Evolutionary conservation across 2,888 invertebrate genomes (phyloP), one percentile per base, ranked within the genome.

Genomic region (Leptinotarsa tumamoca): DNA sequence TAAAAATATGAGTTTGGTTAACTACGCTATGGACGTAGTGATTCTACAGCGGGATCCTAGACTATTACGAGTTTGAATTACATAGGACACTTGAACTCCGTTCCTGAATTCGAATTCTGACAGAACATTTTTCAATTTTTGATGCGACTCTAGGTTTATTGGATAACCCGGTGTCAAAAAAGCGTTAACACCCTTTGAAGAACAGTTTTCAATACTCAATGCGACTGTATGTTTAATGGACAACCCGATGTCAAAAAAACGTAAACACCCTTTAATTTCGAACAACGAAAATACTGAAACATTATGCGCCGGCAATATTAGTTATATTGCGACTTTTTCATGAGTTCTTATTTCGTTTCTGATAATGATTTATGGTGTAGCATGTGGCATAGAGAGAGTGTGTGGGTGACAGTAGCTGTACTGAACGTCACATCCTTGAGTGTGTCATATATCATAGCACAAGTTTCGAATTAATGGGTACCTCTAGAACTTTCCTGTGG

Each of bases 401-500:
- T 58, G 58, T 58, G 58, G 58, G 58, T 58, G 58, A 58, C 58
- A 58, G 58, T 23, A 58, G 58, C 58, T 58, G 58, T 23, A 58
- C 7, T 58, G 58, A 58, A 58, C 58, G 58, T 58, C 58, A 58
- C 58, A 58, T 58, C 58, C 58, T 58, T 15, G 58, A 58, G 58
- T 58, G 23, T 58, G 27, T 58, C 58, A 27, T 58, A 58, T 58
- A 58, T 58, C 58, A 58, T 58, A 27, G 27, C 23, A 23, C 58
- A 58, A 58, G 58, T 58, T 58, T 58, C 58, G 21, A 23, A 4
- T 58, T 58, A 58, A 58, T 58, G 18, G 27, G 23, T 58, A 23
- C 58, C 13, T 58, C 15, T 58, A 58, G 23, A 23, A 14, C 21
- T 43, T 43, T 43, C 10, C 43, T 43, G 58, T 58, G 23, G 58